These are phyloP conservation scores for Ataeniobius toweri DNA, from an alignment of 2,797 vertebrate species.

Conservation along the genomic window DNA sequence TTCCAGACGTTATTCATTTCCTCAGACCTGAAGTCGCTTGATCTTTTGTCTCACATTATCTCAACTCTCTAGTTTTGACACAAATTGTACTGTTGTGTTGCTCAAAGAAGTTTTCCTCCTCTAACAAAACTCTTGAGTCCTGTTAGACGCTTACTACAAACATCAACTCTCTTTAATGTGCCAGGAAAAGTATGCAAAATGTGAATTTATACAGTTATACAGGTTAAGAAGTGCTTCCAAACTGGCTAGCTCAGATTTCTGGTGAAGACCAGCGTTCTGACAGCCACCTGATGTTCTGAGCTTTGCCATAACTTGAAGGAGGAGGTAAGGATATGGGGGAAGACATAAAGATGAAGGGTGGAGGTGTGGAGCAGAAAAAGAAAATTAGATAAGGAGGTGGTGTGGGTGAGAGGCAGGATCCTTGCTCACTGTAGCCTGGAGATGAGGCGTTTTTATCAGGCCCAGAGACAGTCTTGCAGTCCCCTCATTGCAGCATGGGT, in stretches of 20 bases:
- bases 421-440: constrained; percentile 61
- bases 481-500: constrained; percentile 74
- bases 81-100: constrained; percentile 17
- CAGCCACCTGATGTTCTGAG: constrained; percentile 43
- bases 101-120: constrained; percentile 33
- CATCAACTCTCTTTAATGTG: constrained; percentile 22
- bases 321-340: constrained; percentile 15
- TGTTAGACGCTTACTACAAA: constrained; percentile 17
- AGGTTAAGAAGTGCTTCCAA: constrained; percentile 23
- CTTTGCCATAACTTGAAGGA: constrained; percentile 46
- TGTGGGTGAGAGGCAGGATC: constrained; percentile 62
- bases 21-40: constrained; percentile 43
- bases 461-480: constrained; percentile 73
- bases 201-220: constrained; percentile 2
- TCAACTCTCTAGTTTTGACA: constrained; percentile 49
- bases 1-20: constrained; percentile 57
- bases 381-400: constrained; percentile 59
- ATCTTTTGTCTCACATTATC: constrained; percentile 61
- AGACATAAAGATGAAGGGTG: constrained; percentile 37
- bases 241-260: constrained; percentile 33
- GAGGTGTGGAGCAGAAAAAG: constrained; percentile 49
- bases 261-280: constrained; percentile 35
- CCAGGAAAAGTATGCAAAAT: background rate
- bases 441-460: constrained; percentile 77
- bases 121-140: constrained; percentile 22